Evolutionary conservation across 1,140 invertebrate genomes (phyloP).

Genomic region (Trichonephila inaurata): DNA sequence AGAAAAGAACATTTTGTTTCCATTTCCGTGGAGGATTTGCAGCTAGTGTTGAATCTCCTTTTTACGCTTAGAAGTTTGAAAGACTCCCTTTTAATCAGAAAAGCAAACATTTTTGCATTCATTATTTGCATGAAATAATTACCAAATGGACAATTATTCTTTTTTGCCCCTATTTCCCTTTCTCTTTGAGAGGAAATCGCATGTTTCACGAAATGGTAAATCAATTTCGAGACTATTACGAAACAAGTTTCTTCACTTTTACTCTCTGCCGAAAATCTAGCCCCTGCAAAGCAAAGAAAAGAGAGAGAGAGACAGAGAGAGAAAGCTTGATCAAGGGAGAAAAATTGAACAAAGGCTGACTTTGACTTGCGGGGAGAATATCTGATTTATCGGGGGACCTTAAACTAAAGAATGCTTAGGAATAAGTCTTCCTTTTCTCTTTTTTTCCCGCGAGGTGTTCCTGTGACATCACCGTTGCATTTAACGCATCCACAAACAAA

Average conservation of each 20-base stretch:
- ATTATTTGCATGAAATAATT: slow-evolving; percentile 23
- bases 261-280: background rate
- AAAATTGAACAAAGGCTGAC: slow-evolving; percentile 19
- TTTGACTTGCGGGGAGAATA: slow-evolving; percentile 11
- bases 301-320: too few species aligned
- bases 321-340: slow-evolving; percentile 9
- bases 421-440: background rate
- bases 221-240: slow-evolving; percentile 17
- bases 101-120: background rate
- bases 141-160: background rate
- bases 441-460: background rate
- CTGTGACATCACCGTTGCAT: slow-evolving; percentile 2
- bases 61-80: background rate
- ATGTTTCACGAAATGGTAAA: slow-evolving; percentile 18
- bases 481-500: background rate
- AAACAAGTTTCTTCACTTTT: slow-evolving; percentile 23
- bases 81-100: background rate
- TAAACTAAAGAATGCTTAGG: slow-evolving; percentile 3
- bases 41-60: too few species aligned
- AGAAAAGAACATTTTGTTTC: too few species aligned
- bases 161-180: background rate
- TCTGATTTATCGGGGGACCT: slow-evolving; percentile 21
- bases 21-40: too few species aligned
- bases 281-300: background rate
- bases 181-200: background rate